Evolutionary conservation across 2,888 invertebrate genomes (phyloP), one percentile per base, ranked within the genome.

Genomic region (Drosophila subsilvestris): DNA sequence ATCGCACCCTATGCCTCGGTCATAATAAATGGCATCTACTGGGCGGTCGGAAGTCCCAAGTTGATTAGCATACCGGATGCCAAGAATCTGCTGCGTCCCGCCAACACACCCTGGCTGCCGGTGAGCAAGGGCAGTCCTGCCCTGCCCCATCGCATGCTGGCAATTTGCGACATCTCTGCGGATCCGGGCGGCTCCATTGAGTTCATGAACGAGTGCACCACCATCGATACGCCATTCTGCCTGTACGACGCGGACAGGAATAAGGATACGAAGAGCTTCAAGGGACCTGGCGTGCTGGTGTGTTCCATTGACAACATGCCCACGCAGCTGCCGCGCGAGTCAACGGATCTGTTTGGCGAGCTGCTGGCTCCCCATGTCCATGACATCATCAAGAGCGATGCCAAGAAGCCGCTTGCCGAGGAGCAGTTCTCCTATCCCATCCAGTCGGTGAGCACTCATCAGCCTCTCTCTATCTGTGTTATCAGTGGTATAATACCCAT

Each of bases 221-320:
- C 99, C 1, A 99, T 99, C 68, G 99, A 99, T 90, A 98, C 98
- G 3, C 99, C 99, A 0, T 99, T 99, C 93, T 98, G 98, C 90
- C 94, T 99, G n/a, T 99, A 99, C 90, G 99, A 99, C 90, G 99
- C 99, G 7, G 98, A 99, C 91, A 95, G 98, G 70, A 99, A 99
- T 91, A 98, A 98, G 92, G 98, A 98, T 86, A 97, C 97, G 0
- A 98, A 98, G 89, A 96, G 97, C 91, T 98, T 98, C 92, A 97
- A 97, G 91, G 99, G 99, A 0, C 97, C 98, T 0, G 99, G 99
- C 20, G 98, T 99, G 1, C 93, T 99, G 57, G 99, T 99, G n/a
- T 99, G 99, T 91, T 99, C 99, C 17, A 99, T 99, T 80, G 99
- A 99, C 92, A 99, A 99, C 92, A 99, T 99, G 99, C 99, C 99